phyloP scores from a whole-genome alignment of 2,888 invertebrate genomes.

The Sinhomidia bicolor region DNA sequence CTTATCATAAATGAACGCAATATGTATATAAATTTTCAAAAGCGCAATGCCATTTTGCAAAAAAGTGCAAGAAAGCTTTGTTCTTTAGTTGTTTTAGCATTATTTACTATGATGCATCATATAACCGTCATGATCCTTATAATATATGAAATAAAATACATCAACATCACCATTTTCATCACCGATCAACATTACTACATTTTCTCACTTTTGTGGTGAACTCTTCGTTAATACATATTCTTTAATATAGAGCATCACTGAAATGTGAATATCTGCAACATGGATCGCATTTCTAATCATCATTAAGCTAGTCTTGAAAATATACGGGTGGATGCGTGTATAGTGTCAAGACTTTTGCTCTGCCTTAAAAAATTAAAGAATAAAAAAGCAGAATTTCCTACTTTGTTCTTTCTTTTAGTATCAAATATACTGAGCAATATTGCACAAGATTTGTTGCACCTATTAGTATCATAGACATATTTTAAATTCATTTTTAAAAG shows the following conservation, averaged over 20 bases:
- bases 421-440: background rate
- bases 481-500: too few species aligned
- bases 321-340: background rate
- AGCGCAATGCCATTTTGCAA: background rate
- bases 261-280: slow-evolving; percentile 49
- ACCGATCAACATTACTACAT: background rate
- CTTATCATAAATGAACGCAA: background rate
- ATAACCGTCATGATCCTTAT: background rate
- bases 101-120: background rate
- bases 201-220: slow-evolving; percentile 19
- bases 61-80: background rate
- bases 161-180: background rate
- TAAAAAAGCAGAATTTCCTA: background rate
- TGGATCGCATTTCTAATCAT: slow-evolving; percentile 24
- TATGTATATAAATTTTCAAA: background rate
- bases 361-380: background rate
- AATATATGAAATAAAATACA: background rate
- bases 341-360: background rate
- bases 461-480: background rate
- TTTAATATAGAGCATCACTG: slow-evolving; percentile 41
- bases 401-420: background rate
- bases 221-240: background rate
- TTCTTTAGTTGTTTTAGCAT: background rate
- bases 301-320: background rate
- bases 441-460: background rate